These are phyloP conservation scores for Notiomystis cincta DNA, from an alignment of 2,113 vertebrate species.

Conservation along the genomic window DNA sequence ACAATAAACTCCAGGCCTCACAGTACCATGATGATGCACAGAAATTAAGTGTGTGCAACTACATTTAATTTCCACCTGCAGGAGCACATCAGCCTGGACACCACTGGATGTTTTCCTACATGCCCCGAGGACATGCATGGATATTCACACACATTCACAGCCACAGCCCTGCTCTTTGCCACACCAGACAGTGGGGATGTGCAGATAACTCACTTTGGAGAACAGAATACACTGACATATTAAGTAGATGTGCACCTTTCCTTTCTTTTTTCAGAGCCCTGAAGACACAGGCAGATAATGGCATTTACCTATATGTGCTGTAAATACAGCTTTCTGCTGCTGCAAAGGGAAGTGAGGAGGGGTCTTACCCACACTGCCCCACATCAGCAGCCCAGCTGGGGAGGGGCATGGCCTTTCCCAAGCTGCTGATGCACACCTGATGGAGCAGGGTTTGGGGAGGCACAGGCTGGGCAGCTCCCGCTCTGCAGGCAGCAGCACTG, in stretches of 20 bases:
- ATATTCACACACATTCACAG: fast-evolving
- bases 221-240: background rate
- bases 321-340: background rate
- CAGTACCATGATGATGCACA: background rate
- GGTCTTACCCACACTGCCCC: fast-evolving
- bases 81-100: background rate
- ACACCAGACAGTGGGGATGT: background rate
- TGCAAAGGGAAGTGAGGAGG: background rate
- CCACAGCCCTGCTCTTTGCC: background rate
- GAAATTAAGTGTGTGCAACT: background rate
- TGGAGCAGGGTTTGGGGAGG: background rate
- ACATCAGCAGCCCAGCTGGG: fast-evolving
- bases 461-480: background rate
- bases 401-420: background rate
- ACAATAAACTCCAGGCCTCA: background rate
- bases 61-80: background rate
- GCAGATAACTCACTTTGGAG: background rate
- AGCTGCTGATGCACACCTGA: background rate
- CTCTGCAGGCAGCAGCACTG: background rate
- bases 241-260: no score
- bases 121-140: background rate
- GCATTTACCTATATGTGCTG: background rate
- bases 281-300: background rate
- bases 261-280: background rate
- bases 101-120: background rate